These are phyloP conservation scores for Caenorhabditis inopinata DNA, from an alignment of 1,140 invertebrate genomes.

Conservation along the genomic window DNA sequence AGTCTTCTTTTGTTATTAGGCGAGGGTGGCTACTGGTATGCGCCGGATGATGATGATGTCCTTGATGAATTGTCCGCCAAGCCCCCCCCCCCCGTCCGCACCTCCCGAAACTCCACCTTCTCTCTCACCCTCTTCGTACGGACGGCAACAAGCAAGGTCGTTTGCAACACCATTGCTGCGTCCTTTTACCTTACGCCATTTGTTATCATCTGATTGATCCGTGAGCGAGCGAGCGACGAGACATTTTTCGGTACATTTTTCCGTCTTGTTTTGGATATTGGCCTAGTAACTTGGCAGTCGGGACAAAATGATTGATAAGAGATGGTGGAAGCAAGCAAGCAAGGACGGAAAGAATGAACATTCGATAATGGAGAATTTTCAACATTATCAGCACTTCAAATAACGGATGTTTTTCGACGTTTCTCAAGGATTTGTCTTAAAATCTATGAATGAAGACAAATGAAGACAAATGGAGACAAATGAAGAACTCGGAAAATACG, in stretches of 20 bases:
- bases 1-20: neutral
- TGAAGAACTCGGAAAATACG: too few relatives aligned
- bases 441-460: too few relatives aligned
- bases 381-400: too few relatives aligned
- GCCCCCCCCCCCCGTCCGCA: neutral
- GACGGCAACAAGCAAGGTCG: neutral
- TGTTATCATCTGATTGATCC: conserved; percentile 16
- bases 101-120: neutral
- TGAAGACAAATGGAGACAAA: too few relatives aligned
- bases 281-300: neutral
- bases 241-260: too few relatives aligned
- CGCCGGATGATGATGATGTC: neutral
- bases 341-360: neutral
- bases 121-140: neutral
- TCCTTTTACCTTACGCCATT: neutral
- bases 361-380: neutral
- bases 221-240: too few relatives aligned
- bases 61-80: neutral
- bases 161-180: neutral
- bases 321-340: too few relatives aligned
- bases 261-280: neutral
- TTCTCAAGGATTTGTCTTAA: too few relatives aligned
- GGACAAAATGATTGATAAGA: neutral
- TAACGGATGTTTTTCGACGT: too few relatives aligned
- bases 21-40: neutral